These are phyloP conservation scores for Periparus ater DNA, from an alignment of 2,797 vertebrate genomes.

Conservation along the genomic window DNA sequence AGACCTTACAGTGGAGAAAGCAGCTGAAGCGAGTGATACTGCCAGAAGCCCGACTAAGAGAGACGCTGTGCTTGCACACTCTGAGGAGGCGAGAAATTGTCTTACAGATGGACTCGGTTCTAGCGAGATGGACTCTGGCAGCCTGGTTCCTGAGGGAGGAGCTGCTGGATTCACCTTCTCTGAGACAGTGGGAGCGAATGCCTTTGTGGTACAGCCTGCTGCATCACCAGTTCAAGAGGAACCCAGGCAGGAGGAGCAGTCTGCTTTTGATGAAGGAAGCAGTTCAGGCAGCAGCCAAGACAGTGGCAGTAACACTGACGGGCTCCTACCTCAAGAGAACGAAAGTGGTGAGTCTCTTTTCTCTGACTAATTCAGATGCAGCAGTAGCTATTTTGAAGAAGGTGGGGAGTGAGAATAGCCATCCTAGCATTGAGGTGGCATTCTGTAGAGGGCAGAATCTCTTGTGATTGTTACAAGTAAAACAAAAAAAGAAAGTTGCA, in stretches of 20 bases:
- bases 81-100: constrained; percentile 70
- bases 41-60: constrained; percentile 58
- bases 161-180: constrained; percentile 72
- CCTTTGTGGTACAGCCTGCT: constrained; percentile 69
- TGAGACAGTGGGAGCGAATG: constrained; percentile 69
- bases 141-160: constrained; percentile 71
- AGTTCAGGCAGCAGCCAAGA: constrained; percentile 74
- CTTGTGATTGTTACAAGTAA: not conserved
- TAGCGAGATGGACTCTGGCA: constrained; percentile 65
- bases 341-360: constrained; percentile 82
- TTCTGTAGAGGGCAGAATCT: not conserved
- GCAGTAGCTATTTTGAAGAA: not conserved
- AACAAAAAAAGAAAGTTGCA: not conserved
- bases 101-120: constrained; percentile 62
- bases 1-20: constrained; percentile 66
- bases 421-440: not conserved
- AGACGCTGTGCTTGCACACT: constrained; percentile 32
- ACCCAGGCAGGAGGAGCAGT: constrained; percentile 67
- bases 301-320: constrained; percentile 61
- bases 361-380: not conserved
- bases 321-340: constrained; percentile 78
- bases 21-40: constrained; percentile 56
- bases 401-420: not conserved
- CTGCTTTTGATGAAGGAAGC: constrained; percentile 57
- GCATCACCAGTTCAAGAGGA: constrained; percentile 58